phyloP scores from a whole-genome alignment of 2,888 invertebrate genomes.

The Drosophila phalerata region DNA sequence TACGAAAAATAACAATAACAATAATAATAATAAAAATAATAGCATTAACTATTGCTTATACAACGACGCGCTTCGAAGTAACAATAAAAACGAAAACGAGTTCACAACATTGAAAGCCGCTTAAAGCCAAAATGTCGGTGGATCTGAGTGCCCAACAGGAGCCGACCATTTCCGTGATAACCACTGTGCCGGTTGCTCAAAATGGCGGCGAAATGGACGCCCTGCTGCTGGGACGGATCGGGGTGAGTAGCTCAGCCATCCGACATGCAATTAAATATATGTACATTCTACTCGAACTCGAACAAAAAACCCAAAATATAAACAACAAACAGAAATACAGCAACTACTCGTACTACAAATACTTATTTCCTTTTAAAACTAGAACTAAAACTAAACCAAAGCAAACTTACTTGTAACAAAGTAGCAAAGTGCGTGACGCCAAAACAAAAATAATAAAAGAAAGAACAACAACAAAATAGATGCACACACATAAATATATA shows the following conservation, averaged over 20 bases:
- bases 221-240: conserved; percentile 90
- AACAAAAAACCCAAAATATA: conserved; percentile 1
- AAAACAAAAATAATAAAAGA: conserved; percentile 25
- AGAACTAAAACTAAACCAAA: conserved; percentile 21
- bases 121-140: conserved; percentile 77
- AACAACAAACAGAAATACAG: conserved; percentile 13
- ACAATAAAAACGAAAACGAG: conserved; percentile 6
- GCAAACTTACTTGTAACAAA: conserved; percentile 52
- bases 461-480: conserved; percentile 3
- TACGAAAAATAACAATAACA: conserved; percentile 7
- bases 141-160: conserved; percentile 83
- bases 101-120: conserved; percentile 4
- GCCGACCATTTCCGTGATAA: conserved; percentile 84
- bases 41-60: conserved; percentile 14
- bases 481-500: conserved; percentile 9
- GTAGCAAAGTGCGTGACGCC: conserved; percentile 73
- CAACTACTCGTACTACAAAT: conserved; percentile 24
- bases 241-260: conserved; percentile 87
- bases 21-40: conserved; percentile 25
- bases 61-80: conserved; percentile 21
- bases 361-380: conserved; percentile 24
- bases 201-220: conserved; percentile 93
- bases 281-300: background rate
- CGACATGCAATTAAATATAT: conserved; percentile 8
- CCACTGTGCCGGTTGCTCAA: conserved; percentile 84